Evolutionary conservation across 2,888 invertebrate genomes (phyloP), one percentile per base, ranked within the genome.

Genomic region (Trichogramma evanescens): DNA sequence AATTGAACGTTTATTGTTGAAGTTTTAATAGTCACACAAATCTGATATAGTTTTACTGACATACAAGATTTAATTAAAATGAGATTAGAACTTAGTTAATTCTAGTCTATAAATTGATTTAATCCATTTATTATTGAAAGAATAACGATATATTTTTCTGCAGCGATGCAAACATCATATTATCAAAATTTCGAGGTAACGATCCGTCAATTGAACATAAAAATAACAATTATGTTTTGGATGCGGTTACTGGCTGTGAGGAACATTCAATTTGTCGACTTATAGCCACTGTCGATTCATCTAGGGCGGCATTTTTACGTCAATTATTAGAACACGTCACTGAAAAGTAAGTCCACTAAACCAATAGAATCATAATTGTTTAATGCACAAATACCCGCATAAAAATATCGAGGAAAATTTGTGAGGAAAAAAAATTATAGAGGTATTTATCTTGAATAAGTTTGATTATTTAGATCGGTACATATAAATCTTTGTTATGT

Each of bases 171-270:
- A 71, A 71, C 58, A 73, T 77, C 60, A 69, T 74, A 49, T 69
- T 79, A 44, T 74, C 78, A 44, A 77, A 77, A 61, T 63, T 72
- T 54, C 68, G 74, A 56, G 73, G 71, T 42, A 65, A 72, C 43
- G 72, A 74, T 59, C 67, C 74, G n/a, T 70, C 71, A 8, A 65
- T 65, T 39, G 76, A 76, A 62, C 76, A 76, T 58, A 76, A 75
- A 55, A 64, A 59, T 26, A 26, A 26, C 26, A 26, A 26, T 26
- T 26, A 26, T 26, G 26, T 26, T 63, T 64, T 43, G 54, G 60
- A 48, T 26, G 26, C 26, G 26, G 26, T 26, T 26, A 26, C 26
- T 26, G 26, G 26, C 26, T 78, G 78, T 66, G 76, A 77, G 62
- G 72, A 75, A 58, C 70, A 69, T 53, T 69, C 71, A 9, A 71